Conservation (phyloP, 2,113 vertebrate species). For the Cyprinodon brontotheroides region DNA sequence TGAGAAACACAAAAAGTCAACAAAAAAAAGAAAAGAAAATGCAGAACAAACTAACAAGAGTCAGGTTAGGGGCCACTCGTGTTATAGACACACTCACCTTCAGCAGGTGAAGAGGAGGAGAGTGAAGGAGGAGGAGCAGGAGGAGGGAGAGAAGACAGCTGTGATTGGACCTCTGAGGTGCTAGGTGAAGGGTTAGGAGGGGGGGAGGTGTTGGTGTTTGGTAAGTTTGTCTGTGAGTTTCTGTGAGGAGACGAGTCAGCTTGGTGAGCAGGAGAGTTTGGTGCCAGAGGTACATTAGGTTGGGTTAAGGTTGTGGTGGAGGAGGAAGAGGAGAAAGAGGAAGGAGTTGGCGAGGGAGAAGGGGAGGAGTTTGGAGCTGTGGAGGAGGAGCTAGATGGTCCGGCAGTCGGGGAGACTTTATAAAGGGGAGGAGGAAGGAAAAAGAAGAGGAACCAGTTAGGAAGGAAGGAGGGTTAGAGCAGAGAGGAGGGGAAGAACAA, state of each 20-base stretch:
- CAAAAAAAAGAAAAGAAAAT: not conserved
- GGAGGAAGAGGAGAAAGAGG: conserved; percentile 68
- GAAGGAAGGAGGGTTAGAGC: too few relatives aligned
- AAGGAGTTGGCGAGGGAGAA: conserved; percentile 56
- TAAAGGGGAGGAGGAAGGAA: too few relatives aligned
- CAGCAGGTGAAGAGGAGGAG: conserved; percentile 67
- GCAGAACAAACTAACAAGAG: not conserved
- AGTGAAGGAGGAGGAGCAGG: conserved; percentile 38
- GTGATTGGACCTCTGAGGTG: conserved; percentile 76
- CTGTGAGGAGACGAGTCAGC: conserved; percentile 39
- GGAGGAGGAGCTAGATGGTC: conserved; percentile 60
- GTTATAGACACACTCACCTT: conserved; percentile 87
- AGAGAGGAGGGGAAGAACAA: too few relatives aligned
- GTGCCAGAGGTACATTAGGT: conserved; percentile 35
- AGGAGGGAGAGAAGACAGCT: conserved; percentile 78
- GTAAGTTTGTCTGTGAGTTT: conserved; percentile 16
- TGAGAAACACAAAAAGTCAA: not conserved
- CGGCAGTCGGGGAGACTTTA: not conserved
- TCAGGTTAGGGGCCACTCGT: not conserved
- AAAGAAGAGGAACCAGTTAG: too few relatives aligned
- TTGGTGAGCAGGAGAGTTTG: conserved; percentile 37
- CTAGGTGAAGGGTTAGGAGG: conserved; percentile 68
- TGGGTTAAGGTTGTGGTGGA: conserved; percentile 64
- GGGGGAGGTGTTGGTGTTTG: conserved; percentile 9
- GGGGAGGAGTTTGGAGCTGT: conserved; percentile 73